A percentile compares a stretch with the other conserved stretches of the same genome.
Evolutionary conservation across 2,888 invertebrate genomes (phyloP).

Genomic region (Zhuqinia jingwanae): DNA sequence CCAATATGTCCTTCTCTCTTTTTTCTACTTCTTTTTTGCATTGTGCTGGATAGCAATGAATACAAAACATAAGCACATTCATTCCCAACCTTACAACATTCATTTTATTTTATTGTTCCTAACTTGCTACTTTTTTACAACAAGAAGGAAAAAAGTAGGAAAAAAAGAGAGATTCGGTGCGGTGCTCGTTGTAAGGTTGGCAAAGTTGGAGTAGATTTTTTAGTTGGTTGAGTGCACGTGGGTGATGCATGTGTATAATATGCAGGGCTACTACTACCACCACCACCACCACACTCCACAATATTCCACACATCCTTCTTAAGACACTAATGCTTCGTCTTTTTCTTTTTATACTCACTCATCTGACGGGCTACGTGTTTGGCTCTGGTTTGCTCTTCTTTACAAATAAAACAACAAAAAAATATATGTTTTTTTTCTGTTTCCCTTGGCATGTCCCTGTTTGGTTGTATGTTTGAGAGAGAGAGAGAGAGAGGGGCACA

Average conservation of each 20-base stretch:
- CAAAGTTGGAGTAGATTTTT: background rate
- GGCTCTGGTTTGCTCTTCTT: background rate
- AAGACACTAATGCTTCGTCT: background rate
- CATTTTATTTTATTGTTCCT: slow-evolving; percentile 61
- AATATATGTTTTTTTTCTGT: background rate
- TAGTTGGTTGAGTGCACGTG: slow-evolving; percentile 16
- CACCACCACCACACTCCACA: no score
- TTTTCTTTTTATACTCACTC: background rate
- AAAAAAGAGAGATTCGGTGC: background rate
- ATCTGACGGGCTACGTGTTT: background rate
- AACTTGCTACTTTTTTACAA: slow-evolving; percentile 34
- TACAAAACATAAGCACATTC: slow-evolving; percentile 5
- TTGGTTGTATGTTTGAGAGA: background rate
- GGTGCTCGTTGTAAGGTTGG: background rate
- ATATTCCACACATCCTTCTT: background rate
- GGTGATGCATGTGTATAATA: background rate
- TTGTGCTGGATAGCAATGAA: background rate
- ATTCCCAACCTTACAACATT: slow-evolving; percentile 20
- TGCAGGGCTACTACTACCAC: no score
- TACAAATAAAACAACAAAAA: background rate
- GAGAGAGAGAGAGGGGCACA: no score
- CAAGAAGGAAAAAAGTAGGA: background rate
- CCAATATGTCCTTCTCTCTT: background rate
- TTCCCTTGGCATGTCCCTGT: background rate
- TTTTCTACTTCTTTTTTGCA: background rate